Evolutionary conservation across 2,113 vertebrate species (phyloP).

Genomic region (Brienomyrus brachyistius): DNA sequence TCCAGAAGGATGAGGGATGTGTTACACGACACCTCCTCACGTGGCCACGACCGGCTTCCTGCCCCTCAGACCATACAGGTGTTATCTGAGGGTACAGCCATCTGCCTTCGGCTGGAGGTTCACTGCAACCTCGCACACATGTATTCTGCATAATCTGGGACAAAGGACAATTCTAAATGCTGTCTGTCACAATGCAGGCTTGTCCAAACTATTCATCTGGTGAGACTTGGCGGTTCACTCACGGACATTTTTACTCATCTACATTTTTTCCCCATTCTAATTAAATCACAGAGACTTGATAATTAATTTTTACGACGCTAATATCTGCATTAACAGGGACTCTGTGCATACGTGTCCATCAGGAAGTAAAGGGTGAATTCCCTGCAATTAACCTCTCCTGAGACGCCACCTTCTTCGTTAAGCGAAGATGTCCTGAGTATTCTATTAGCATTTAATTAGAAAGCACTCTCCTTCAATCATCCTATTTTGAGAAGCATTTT

Average conservation of each 20-base stretch:
- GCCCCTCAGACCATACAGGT: neutral
- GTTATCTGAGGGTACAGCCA: neutral
- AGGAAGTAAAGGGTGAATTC: neutral
- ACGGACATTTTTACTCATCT: neutral
- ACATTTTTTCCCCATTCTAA: neutral
- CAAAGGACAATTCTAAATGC: neutral
- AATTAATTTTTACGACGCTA: neutral
- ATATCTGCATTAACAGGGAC: neutral
- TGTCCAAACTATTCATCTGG: neutral
- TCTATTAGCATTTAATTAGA: neutral
- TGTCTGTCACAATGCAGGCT: neutral
- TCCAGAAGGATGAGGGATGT: slow-evolving; percentile 58
- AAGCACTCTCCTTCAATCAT: neutral
- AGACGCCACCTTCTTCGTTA: neutral
- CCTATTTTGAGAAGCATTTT: neutral
- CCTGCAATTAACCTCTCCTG: neutral
- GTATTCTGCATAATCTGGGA: neutral
- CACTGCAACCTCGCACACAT: neutral
- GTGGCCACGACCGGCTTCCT: slow-evolving; percentile 51
- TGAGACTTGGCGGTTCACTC: neutral
- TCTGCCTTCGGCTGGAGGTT: neutral
- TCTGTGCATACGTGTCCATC: neutral
- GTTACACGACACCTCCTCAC: slow-evolving; percentile 45
- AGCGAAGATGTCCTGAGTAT: neutral
- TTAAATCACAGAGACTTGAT: slow-evolving; percentile 11